Evolutionary conservation across 2,888 invertebrate species (phyloP).

Genomic region (Lordiphosa fenestrarum): DNA sequence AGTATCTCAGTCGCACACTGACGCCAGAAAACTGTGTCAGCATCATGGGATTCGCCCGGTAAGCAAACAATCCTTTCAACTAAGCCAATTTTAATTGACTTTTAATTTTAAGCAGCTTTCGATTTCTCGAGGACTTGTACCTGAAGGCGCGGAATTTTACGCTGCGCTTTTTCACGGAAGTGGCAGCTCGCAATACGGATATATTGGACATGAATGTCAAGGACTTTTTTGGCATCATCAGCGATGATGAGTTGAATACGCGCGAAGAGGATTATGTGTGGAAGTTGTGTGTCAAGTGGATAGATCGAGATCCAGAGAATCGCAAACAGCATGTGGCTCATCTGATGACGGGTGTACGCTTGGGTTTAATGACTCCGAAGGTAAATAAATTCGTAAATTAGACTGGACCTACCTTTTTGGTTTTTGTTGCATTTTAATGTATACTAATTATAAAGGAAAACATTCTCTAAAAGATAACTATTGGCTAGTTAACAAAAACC

Average conservation of each 20-base stretch:
- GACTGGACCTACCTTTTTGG: no score
- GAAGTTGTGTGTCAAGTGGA: constrained; percentile 93
- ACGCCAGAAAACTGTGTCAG: constrained; percentile 91
- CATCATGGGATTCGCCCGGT: constrained; percentile 91
- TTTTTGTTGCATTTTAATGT: no score
- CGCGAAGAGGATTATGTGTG: constrained; percentile 93
- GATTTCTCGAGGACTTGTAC: constrained; percentile 82
- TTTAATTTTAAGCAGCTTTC: constrained; percentile 59
- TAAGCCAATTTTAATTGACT: constrained; percentile 49
- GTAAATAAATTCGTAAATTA: constrained; percentile 71
- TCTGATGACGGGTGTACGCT: constrained; percentile 89
- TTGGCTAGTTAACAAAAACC: no score
- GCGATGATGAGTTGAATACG: constrained; percentile 91
- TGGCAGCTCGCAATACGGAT: constrained; percentile 87
- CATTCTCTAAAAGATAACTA: no score
- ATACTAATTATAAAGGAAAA: no score
- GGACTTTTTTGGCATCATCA: constrained; percentile 88
- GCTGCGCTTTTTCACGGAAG: constrained; percentile 88
- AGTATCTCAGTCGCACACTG: constrained; percentile 86
- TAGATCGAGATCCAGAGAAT: constrained; percentile 87
- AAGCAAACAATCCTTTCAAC: constrained; percentile 26
- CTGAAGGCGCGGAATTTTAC: constrained; percentile 86
- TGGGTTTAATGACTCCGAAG: constrained; percentile 91
- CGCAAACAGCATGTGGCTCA: constrained; percentile 89
- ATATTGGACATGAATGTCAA: constrained; percentile 86